phyloP scores from a whole-genome alignment of 2,113 vertebrate species.

The Lepisosteus oculatus region DNA sequence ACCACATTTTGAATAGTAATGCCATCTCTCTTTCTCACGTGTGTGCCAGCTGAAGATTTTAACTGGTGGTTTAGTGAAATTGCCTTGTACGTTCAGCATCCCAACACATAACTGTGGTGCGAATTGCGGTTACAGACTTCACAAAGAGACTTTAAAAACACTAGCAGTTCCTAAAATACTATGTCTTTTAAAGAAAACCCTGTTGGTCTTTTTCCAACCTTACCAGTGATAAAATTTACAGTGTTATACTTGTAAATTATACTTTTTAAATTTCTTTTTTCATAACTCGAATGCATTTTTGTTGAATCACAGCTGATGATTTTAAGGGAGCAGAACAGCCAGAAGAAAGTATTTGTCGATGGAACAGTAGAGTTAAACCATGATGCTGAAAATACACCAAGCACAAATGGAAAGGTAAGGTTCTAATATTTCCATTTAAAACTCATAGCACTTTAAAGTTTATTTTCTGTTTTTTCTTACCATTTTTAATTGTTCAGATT shows the following conservation, averaged over 20 bases:
- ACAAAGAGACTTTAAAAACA: neutral
- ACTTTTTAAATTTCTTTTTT: neutral
- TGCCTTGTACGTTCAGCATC: slow-evolving; percentile 3
- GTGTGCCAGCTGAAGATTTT: neutral
- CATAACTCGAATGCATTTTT: neutral
- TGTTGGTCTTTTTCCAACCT: neutral
- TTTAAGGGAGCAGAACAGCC: slow-evolving; percentile 87
- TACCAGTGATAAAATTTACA: too few relatives aligned
- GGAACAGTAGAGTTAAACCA: slow-evolving; percentile 78
- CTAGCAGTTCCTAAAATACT: too few relatives aligned
- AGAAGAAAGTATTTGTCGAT: slow-evolving; percentile 78
- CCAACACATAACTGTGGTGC: neutral
- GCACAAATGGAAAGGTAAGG: slow-evolving; percentile 87
- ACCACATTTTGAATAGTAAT: too few relatives aligned
- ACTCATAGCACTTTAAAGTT: too few relatives aligned
- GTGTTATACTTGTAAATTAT: too few relatives aligned
- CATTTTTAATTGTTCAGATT: too few relatives aligned
- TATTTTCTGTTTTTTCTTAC: too few relatives aligned
- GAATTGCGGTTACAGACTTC: neutral
- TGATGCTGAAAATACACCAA: slow-evolving; percentile 73
- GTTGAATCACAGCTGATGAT: slow-evolving; percentile 71
- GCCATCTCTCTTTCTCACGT: neutral
- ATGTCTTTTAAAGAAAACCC: neutral
- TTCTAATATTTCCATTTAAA: too few relatives aligned
- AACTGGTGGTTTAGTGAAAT: neutral